A percentile compares a stretch with the other conserved stretches of the same genome.
These are phyloP conservation scores for Drosophila limbata DNA, from an alignment of 2,888 invertebrate genomes.

Conservation along the genomic window DNA sequence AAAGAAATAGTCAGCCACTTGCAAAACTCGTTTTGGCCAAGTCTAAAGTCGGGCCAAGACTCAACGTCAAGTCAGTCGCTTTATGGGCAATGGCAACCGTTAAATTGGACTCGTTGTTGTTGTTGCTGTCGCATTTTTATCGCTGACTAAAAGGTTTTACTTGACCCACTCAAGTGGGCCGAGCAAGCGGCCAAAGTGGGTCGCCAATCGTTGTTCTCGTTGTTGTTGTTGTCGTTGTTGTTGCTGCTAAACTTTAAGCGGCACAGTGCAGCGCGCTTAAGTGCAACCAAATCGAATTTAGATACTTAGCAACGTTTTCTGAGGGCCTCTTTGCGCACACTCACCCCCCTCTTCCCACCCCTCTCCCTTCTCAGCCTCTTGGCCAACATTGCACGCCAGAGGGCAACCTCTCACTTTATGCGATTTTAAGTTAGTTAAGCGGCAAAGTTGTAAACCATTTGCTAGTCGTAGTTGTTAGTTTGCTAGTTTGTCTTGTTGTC, in stretches of 20 bases:
- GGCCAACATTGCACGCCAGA: not conserved
- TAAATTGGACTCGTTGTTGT: slow-evolving; percentile 65
- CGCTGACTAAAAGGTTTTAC: slow-evolving; percentile 80
- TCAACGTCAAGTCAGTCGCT: slow-evolving; percentile 50
- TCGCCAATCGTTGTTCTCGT: slow-evolving; percentile 35
- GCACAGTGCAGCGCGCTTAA: slow-evolving; percentile 53
- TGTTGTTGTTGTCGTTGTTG: slow-evolving; percentile 25
- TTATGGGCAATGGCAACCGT: slow-evolving; percentile 68
- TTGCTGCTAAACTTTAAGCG: slow-evolving; percentile 35
- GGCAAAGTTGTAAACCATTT: slow-evolving; percentile 73
- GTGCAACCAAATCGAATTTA: slow-evolving; percentile 76
- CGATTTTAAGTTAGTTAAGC: slow-evolving; percentile 71
- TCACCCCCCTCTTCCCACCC: not conserved
- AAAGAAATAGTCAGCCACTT: slow-evolving; percentile 30
- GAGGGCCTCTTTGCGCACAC: slow-evolving; percentile 28
- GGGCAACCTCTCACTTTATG: slow-evolving; percentile 61
- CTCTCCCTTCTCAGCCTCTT: no score
- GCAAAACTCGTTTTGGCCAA: slow-evolving; percentile 47
- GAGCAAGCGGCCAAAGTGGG: slow-evolving; percentile 51
- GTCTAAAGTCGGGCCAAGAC: slow-evolving; percentile 27
- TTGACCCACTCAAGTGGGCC: slow-evolving; percentile 74
- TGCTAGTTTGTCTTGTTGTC: slow-evolving; percentile 14
- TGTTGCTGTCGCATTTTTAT: slow-evolving; percentile 52
- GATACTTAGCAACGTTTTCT: slow-evolving; percentile 63
- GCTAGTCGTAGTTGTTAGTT: slow-evolving; percentile 49